Percentiles rank a stretch among this genome's conserved stretches.
Conservation (phyloP, 2,888 invertebrate species). For the Cryptosula pallasiana region DNA sequence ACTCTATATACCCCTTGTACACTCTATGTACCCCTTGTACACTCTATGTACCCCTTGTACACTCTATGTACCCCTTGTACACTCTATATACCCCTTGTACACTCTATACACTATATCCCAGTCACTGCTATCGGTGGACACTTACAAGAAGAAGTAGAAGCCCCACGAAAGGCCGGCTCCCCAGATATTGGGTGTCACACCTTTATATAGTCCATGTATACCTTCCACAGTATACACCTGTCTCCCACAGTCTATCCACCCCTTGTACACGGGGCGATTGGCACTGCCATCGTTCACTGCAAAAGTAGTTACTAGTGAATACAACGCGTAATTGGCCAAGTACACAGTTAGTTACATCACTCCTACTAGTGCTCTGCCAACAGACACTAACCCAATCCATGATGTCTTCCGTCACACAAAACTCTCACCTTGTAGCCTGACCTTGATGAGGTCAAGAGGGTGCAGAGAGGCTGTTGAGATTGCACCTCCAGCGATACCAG, state of each 20-base stretch:
- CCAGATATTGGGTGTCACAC: slow-evolving; percentile 93
- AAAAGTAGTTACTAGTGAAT: no score
- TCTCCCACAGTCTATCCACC: slow-evolving; percentile 47
- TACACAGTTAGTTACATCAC: no score
- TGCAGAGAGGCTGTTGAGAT: slow-evolving; percentile 88
- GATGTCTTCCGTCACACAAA: no score
- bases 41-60: no score
- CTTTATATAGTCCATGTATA: slow-evolving; percentile 82
- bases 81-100: no score
- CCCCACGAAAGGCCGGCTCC: slow-evolving; percentile 98
- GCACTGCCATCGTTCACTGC: slow-evolving; percentile 77
- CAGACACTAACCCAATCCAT: no score
- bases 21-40: no score
- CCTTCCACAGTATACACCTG: slow-evolving; percentile 74
- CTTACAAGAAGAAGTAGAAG: slow-evolving; percentile 95
- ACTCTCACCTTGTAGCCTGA: slow-evolving; percentile 93
- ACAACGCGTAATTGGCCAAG: no score
- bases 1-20: no score
- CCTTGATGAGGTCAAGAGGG: slow-evolving; percentile 95
- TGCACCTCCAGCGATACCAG: slow-evolving; percentile 93
- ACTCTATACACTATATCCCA: not conserved
- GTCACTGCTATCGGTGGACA: no score
- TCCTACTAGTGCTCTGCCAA: no score
- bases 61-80: no score
- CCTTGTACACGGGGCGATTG: slow-evolving; percentile 78